Evolutionary conservation across 2,888 invertebrate species (phyloP), one percentile per base, ranked within the genome.

Genomic region (Silvanus unidentatus): DNA sequence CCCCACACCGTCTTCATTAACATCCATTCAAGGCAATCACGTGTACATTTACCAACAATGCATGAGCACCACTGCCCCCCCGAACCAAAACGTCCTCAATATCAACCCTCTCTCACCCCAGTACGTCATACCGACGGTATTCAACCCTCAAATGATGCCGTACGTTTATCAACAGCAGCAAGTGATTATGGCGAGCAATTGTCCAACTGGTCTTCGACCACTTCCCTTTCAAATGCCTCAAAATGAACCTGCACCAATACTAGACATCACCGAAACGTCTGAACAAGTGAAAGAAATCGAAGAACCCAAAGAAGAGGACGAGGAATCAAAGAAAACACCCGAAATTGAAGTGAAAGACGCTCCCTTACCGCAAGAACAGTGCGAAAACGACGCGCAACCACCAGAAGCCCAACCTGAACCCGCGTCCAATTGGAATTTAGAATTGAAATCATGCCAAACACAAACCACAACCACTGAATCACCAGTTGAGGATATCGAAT

Each of bases 41-140:
- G 73, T 77, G 2, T 76, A 77, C 54, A 77, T 77, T 54, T 78
- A 77, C 58, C 78, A 78, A 52, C 77, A 77, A 50, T 76, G 77
- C 55, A 75, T 77, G 65, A 76, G 75, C 53, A 77, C 69, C 6
- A 59, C 70, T 22, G 60, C 60, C 4, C 59, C 64, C 5, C 63
- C 63, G 12, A 69, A 65, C 47, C 55, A 62, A 10, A 63, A 61
- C 42, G 62, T 67, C 15, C 40, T 65, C 40, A 62, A 74, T 60
- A 73, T 75, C 39, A 75, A 75, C 48, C 73, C 75, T 55, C 69
- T 75, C 62, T 68, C 74, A 48, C 76, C 75, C n/a, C 77, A 76
- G 51, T 76, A 75, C 52, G 72, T 77, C 1, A 73, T 77, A 38
- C 74, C 75, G 1, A 61, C 70, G 3, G 72, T 73, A 41, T 69